A percentile compares a stretch with the other conserved stretches of the same genome.
Evolutionary conservation across 2,113 vertebrate species (phyloP).

Genomic region (Fregetta grallaria): DNA sequence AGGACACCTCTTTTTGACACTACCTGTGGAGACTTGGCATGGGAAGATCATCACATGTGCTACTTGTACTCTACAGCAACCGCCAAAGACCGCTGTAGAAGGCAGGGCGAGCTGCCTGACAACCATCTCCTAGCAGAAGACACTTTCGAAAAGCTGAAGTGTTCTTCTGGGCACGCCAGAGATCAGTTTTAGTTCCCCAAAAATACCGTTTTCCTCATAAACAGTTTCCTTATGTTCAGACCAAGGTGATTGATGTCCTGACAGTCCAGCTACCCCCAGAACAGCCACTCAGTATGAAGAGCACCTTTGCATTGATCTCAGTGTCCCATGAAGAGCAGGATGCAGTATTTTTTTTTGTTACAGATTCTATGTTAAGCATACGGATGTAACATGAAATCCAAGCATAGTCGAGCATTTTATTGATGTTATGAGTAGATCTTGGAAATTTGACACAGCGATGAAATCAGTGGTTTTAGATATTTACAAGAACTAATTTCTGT

Average conservation of each 20-base stretch:
- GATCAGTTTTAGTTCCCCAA: not conserved
- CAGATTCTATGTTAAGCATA: not conserved
- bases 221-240: not conserved
- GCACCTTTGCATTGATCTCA: not conserved
- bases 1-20: not conserved
- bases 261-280: not conserved
- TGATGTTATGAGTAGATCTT: not conserved
- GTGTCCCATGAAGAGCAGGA: not conserved
- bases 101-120: not conserved
- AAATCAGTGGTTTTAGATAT: not conserved
- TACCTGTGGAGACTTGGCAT: accelerated
- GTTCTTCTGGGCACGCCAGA: not conserved
- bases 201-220: not conserved
- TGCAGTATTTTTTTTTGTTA: not conserved
- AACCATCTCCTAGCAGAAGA: not conserved
- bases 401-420: not conserved
- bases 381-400: not conserved
- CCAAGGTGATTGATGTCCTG: not conserved
- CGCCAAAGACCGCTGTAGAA: not conserved
- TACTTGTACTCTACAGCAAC: not conserved
- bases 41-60: not conserved
- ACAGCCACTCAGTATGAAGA: not conserved
- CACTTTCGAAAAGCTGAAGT: not conserved
- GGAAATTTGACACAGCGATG: not conserved
- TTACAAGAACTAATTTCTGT: not conserved